Conservation (phyloP, 2,797 vertebrate genomes). For the Macroramphosus scolopax region DNA sequence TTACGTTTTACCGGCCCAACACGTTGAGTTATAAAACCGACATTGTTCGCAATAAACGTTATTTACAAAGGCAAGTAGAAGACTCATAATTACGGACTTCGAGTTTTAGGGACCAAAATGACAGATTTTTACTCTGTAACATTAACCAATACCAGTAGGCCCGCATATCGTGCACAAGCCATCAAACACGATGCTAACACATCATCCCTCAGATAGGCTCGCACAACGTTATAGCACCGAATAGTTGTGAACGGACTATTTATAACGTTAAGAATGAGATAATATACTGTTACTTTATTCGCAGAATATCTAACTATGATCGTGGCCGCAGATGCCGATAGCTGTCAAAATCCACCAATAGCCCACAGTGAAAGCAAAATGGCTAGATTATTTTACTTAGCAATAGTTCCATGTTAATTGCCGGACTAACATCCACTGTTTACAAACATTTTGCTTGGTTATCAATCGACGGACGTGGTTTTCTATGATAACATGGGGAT, state of each 20-base stretch:
- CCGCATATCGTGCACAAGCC: conserved; percentile 30
- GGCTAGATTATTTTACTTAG: conserved; percentile 37
- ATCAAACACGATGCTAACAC: conserved; percentile 54
- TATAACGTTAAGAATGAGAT: background rate
- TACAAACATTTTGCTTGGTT: conserved; percentile 48
- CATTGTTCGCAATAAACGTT: background rate
- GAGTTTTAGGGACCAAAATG: background rate
- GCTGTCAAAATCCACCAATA: conserved; percentile 15
- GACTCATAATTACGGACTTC: fast-evolving
- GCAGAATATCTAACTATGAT: background rate
- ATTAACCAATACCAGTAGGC: conserved; percentile 20
- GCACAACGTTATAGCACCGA: background rate
- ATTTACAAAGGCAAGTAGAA: no score
- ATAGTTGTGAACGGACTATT: background rate
- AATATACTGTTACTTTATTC: background rate
- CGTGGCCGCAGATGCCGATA: background rate
- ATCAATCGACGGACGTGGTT: background rate
- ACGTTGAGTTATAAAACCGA: background rate
- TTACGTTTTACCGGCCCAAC: conserved; percentile 1
- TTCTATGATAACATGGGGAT: no score
- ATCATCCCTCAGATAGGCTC: conserved; percentile 3
- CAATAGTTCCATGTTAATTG: conserved; percentile 32
- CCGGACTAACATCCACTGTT: conserved; percentile 42
- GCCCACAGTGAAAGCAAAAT: background rate
- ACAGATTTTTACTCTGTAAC: background rate